Evolutionary conservation across 2,797 vertebrate species (phyloP).

Genomic region (Notamacropus eugenii): DNA sequence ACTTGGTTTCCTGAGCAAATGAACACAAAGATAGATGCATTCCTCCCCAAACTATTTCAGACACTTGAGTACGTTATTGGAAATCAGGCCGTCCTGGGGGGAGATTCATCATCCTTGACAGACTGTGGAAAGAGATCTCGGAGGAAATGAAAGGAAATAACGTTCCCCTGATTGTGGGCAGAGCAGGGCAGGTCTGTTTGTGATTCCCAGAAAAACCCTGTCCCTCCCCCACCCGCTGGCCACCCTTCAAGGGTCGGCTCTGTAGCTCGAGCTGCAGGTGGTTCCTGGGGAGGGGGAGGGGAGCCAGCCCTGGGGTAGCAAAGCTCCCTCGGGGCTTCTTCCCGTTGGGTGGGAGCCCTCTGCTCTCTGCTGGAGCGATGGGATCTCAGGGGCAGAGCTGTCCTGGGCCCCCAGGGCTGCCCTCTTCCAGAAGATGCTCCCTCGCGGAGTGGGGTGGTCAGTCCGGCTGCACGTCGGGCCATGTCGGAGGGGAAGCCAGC

Average conservation of each 20-base stretch:
- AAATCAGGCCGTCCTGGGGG: slow-evolving; percentile 70
- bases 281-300: not conserved
- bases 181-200: slow-evolving; percentile 47
- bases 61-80: slow-evolving; percentile 76
- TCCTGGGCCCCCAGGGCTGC: not conserved
- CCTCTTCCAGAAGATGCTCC: not conserved
- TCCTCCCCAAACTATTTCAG: slow-evolving; percentile 76
- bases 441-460: not conserved
- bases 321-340: no score
- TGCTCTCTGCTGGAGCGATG: not conserved
- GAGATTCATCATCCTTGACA: slow-evolving; percentile 72
- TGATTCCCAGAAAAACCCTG: slow-evolving; percentile 1
- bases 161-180: slow-evolving; percentile 50
- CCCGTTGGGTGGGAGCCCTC: no score
- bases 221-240: not conserved
- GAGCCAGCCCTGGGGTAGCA: not conserved
- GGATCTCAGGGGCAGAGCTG: no score
- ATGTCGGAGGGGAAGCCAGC: not conserved
- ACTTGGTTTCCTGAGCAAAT: slow-evolving; percentile 62
- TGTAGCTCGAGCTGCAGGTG: not conserved
- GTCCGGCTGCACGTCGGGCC: not conserved
- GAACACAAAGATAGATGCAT: slow-evolving; percentile 58
- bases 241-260: not conserved
- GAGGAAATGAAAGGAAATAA: slow-evolving; percentile 32
- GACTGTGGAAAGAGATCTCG: slow-evolving; percentile 33